Evolutionary conservation across 2,888 invertebrate genomes (phyloP).

Genomic region (Choristoneura rosaceana): DNA sequence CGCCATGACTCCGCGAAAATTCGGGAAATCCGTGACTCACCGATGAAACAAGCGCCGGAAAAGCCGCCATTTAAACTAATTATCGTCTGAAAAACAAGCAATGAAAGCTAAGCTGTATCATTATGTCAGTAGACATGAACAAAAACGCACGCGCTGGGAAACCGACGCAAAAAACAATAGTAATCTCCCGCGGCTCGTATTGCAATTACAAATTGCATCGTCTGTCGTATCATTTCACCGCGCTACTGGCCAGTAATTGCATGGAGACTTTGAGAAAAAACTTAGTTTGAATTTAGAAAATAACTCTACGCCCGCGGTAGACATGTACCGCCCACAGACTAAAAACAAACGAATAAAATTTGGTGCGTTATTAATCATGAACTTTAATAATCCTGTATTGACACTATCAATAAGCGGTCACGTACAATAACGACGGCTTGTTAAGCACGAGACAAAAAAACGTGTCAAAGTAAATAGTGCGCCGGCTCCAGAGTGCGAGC

Average conservation of each 20-base stretch:
- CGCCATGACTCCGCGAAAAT: conserved; percentile 61
- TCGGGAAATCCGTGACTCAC: conserved; percentile 82
- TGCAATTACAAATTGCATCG: conserved; percentile 46
- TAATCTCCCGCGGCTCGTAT: conserved; percentile 49
- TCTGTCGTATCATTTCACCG: conserved; percentile 35
- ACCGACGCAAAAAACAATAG: conserved; percentile 57
- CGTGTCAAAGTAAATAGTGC: conserved; percentile 76
- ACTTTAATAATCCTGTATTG: conserved; percentile 73
- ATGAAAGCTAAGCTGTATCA: conserved; percentile 59
- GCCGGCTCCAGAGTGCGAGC: conserved; percentile 55
- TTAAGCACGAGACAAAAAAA: conserved; percentile 76
- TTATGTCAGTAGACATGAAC: conserved; percentile 59
- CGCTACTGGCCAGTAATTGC: conserved; percentile 31
- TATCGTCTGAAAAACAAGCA: conserved; percentile 52
- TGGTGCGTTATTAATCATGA: conserved; percentile 64
- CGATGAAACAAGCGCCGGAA: conserved; percentile 69
- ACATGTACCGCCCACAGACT: conserved; percentile 43
- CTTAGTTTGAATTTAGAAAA: conserved; percentile 43
- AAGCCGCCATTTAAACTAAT: conserved; percentile 70
- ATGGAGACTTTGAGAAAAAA: conserved; percentile 9
- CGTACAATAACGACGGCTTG: conserved; percentile 74
- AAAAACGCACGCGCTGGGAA: conserved; percentile 58
- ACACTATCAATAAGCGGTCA: conserved; percentile 73
- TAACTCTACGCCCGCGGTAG: conserved; percentile 42
- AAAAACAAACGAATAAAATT: conserved; percentile 54